Evolutionary conservation across 37 sponge, comb jelly and placozoan genomes (phyloP), one percentile per base, ranked within the genome.

Genomic region (Mnemiopsis leidyi): DNA sequence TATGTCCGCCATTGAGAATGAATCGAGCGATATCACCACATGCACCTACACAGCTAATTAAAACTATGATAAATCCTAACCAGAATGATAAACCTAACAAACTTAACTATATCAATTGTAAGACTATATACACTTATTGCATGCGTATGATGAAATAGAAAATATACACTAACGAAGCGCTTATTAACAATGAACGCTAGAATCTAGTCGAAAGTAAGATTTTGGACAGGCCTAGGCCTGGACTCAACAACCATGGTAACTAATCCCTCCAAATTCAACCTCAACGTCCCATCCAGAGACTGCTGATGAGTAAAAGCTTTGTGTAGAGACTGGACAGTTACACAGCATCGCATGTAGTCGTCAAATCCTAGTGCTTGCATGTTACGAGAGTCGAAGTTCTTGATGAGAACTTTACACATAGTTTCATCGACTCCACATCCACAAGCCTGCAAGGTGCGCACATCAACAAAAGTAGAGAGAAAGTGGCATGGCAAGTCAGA

Each of bases 301-400:
- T 79, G 36, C 82, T 79, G 82, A 23, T 36, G 82, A 29, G 82
- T 33, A 23, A 79, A 79, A 9, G 37, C 82, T 35, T 79, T 79
- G 82, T 79, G 36, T 9, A 79, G 32, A 3, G 82, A 28, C 82
- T 79, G 82, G 5, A 79, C 82, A 79, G 82, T 79, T 0, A 79
- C 82, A 79, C 82, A 79, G 36, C 82, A 79, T 30, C 82, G 23
- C 82, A 79, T 28, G 36, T 79, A 79, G 29, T 79, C 82, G 82
- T 79, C 82, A 79, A 79, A 79, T 33, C 36, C 82, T 9, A 79
- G 82, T 1, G 36, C 21, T 30, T 30, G 31, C 37, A 29, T 79
- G 37, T 79, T 23, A 16, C 36, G 82, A 36, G 82, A 36, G 37
- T 79, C 82, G 36, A 36, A 79, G 37, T 35, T 36, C 3, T 33